Evolutionary conservation across 2,888 invertebrate species (phyloP).

Genomic region (Biston betularia): DNA sequence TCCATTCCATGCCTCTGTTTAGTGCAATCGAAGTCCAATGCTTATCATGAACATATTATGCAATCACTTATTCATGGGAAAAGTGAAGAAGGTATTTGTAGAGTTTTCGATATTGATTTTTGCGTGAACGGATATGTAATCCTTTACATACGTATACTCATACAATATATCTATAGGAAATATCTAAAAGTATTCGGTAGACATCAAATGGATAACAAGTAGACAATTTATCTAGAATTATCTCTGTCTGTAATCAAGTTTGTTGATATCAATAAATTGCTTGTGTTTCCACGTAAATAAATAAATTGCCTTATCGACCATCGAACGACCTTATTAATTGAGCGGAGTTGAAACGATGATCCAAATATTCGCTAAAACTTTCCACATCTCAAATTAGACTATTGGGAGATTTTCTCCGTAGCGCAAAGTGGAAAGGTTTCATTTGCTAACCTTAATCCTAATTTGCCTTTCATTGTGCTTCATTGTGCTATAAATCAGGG

Average conservation of each 20-base stretch:
- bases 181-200: slow-evolving; percentile 5
- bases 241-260: slow-evolving; percentile 16
- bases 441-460: slow-evolving; percentile 22
- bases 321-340: slow-evolving; percentile 1
- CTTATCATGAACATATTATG: too few relatives aligned
- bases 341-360: neutral
- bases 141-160: neutral
- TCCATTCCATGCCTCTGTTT: too few relatives aligned
- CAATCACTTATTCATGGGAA: neutral
- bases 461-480: slow-evolving; percentile 31
- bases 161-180: neutral
- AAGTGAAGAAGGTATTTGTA: neutral
- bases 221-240: slow-evolving; percentile 10
- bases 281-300: slow-evolving; percentile 5
- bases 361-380: slow-evolving; percentile 3
- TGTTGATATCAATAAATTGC: slow-evolving; percentile 13
- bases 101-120: slow-evolving; percentile 6
- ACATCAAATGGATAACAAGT: slow-evolving; percentile 8
- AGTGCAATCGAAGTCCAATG: too few relatives aligned
- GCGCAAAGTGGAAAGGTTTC: neutral
- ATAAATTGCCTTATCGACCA: neutral
- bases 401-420: neutral
- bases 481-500: slow-evolving; percentile 34
- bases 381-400: neutral
- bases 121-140: slow-evolving; percentile 4